Percentiles rank a stretch among this genome's conserved stretches.
These are phyloP conservation scores for Chrysodeixis includens DNA, from an alignment of 2,888 invertebrate genomes.

Conservation along the genomic window DNA sequence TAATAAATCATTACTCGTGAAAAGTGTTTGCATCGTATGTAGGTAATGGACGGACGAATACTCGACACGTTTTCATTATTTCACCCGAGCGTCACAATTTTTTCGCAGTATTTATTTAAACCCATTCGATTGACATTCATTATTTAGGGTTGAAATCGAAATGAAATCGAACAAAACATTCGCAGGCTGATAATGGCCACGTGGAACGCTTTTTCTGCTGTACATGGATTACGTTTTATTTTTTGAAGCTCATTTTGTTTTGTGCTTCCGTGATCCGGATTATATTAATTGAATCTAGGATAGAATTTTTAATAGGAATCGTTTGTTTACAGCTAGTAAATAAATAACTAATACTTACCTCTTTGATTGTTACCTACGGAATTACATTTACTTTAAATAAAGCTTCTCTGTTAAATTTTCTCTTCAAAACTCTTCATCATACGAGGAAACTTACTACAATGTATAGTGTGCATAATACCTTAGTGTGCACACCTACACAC, in stretches of 20 bases:
- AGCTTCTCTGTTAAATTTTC: background rate
- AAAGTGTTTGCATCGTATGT: slow-evolving; percentile 46
- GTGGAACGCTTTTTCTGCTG: slow-evolving; percentile 7
- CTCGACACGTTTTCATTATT: slow-evolving; percentile 46
- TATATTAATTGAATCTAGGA: background rate
- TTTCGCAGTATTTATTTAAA: slow-evolving; percentile 38
- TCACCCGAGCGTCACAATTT: slow-evolving; percentile 34
- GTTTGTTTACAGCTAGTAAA: too few relatives aligned
- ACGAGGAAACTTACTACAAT: slow-evolving; percentile 7
- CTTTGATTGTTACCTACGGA: too few relatives aligned
- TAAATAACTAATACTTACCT: too few relatives aligned
- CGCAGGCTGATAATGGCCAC: background rate
- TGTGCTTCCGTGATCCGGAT: background rate
- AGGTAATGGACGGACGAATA: slow-evolving; percentile 49
- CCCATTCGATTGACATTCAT: slow-evolving; percentile 20
- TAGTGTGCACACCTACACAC: background rate
- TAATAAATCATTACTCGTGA: slow-evolving; percentile 53
- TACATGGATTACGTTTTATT: slow-evolving; percentile 12
- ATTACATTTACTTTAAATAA: too few relatives aligned
- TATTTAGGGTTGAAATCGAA: slow-evolving; percentile 29
- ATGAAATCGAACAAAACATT: background rate
- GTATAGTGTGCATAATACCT: background rate
- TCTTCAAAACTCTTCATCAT: slow-evolving; percentile 1
- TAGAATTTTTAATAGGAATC: too few relatives aligned
- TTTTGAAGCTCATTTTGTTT: slow-evolving; percentile 6